phyloP scores from a whole-genome alignment of 2,113 vertebrate genomes.

The Paramisgurnus dabryanus region DNA sequence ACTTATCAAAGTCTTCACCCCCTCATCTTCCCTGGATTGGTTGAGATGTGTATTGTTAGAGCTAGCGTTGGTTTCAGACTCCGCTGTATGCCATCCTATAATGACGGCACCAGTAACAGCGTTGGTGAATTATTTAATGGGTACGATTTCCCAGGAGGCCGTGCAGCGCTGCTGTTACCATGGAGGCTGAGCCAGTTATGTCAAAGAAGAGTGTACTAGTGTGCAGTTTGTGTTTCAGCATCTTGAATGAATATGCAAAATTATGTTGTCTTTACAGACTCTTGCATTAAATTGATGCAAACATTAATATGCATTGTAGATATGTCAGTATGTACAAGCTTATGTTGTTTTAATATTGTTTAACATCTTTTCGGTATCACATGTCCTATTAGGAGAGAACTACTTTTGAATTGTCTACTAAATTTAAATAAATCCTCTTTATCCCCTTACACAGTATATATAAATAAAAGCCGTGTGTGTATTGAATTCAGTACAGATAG shows the following conservation, averaged over 20 bases:
- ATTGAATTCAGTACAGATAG: background rate
- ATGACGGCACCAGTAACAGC: slow-evolving; percentile 42
- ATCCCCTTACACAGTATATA: background rate
- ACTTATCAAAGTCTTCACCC: slow-evolving; percentile 17
- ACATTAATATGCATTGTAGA: background rate
- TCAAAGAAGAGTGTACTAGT: slow-evolving; percentile 16
- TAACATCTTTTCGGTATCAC: too few species aligned
- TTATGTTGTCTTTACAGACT: background rate
- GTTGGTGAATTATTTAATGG: slow-evolving; percentile 54
- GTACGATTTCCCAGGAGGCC: slow-evolving; percentile 38
- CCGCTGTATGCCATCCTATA: slow-evolving; percentile 23
- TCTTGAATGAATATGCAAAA: slow-evolving; percentile 12
- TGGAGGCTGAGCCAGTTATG: slow-evolving; percentile 27
- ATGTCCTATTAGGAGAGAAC: background rate
- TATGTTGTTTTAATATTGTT: background rate
- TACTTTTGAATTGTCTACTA: background rate
- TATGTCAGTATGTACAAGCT: too few species aligned
- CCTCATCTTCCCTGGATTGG: background rate
- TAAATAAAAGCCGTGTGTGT: slow-evolving; percentile 3
- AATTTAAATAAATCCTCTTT: background rate
- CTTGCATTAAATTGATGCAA: background rate
- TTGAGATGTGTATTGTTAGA: slow-evolving; percentile 11
- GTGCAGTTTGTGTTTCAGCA: slow-evolving; percentile 17
- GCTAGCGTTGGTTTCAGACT: slow-evolving; percentile 26
- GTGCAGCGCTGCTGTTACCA: slow-evolving; percentile 29